Evolutionary conservation across 1,140 invertebrate species (phyloP), one percentile per base, ranked within the genome.

Genomic region (Pectinophora gossypiella): DNA sequence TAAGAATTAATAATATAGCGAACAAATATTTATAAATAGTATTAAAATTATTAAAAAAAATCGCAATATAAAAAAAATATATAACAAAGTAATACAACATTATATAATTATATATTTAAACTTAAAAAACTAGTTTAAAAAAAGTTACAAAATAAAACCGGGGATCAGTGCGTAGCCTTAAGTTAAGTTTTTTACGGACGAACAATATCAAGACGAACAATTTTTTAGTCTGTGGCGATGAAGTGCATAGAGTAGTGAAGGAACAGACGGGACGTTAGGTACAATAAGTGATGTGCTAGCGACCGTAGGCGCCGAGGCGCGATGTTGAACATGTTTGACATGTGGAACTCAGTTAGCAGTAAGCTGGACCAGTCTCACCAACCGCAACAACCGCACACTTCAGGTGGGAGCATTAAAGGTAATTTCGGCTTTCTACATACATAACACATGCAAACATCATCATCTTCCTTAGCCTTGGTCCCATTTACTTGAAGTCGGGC

Each of bases 381-480:
- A 61, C 88, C 73, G 63, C 93, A 94, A 75, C 92, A 92, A 65
- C 92, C 92, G 43, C 92, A 93, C 78, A 93, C 92, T 48, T 94
- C 93, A 75, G 94, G 93, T 89, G 94, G 94, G 89, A 94, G 93
- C 84, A 94, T 95, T 77, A 95, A 95, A 95, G 93, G 94, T 95
- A 94, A 90, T 85, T 76, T 76, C 76, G 60, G 60, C 27, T 32
- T 32, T 32, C 27, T 32, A 32, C 9, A 32, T 32, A 3, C 27
- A 7, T 3, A n/a, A n/a, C n/a, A n/a, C n/a, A n/a, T n/a, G n/a
- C n/a, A n/a, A n/a, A n/a, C n/a, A n/a, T n/a, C n/a, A n/a, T n/a
- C n/a, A n/a, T n/a, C n/a, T n/a, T n/a, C n/a, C n/a, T n/a, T n/a
- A n/a, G n/a, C n/a, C n/a, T n/a, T n/a, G n/a, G n/a, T n/a, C n/a